Evolutionary conservation across 2,888 invertebrate species (phyloP).

Genomic region (Machimus rusticus): DNA sequence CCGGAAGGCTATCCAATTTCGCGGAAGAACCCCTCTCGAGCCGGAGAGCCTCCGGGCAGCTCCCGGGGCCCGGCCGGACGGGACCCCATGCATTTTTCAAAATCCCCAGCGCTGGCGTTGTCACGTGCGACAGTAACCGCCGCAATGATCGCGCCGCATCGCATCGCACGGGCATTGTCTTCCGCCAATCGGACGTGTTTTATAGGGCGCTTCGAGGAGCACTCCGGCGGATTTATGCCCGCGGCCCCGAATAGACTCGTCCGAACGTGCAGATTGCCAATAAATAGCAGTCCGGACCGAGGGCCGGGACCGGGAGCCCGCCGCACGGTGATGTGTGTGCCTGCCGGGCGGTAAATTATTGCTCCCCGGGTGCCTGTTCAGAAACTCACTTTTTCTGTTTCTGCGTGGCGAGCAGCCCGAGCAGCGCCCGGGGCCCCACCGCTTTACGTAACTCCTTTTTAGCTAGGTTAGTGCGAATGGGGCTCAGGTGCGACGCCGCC

Average conservation of each 20-base stretch:
- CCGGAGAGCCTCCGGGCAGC: not conserved
- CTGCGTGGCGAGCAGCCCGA: not conserved
- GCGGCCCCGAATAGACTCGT: slow-evolving; percentile 20
- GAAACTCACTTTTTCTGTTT: slow-evolving; percentile 27
- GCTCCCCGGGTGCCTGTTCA: slow-evolving; percentile 14
- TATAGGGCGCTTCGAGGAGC: slow-evolving; percentile 29
- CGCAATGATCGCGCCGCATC: not conserved
- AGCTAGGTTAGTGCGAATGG: not conserved
- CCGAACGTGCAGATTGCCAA: slow-evolving; percentile 24
- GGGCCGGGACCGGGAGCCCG: not conserved
- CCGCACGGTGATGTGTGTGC: slow-evolving; percentile 17
- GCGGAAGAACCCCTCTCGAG: not conserved
- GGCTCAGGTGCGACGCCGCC: not conserved
- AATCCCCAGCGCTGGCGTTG: not conserved
- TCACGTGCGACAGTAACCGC: slow-evolving; percentile 25
- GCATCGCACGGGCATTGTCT: slow-evolving; percentile 4
- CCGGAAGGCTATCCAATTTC: not conserved
- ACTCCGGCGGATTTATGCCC: slow-evolving; percentile 3
- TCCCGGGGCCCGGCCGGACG: not conserved
- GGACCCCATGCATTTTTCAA: slow-evolving; percentile 12
- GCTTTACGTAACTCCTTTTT: not conserved
- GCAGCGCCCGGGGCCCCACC: not conserved
- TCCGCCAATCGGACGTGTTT: slow-evolving; percentile 7
- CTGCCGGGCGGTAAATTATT: slow-evolving; percentile 8
- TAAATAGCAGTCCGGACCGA: not conserved